These are phyloP conservation scores for Margarornis squamiger DNA, from an alignment of 2,797 vertebrate genomes.

Conservation along the genomic window DNA sequence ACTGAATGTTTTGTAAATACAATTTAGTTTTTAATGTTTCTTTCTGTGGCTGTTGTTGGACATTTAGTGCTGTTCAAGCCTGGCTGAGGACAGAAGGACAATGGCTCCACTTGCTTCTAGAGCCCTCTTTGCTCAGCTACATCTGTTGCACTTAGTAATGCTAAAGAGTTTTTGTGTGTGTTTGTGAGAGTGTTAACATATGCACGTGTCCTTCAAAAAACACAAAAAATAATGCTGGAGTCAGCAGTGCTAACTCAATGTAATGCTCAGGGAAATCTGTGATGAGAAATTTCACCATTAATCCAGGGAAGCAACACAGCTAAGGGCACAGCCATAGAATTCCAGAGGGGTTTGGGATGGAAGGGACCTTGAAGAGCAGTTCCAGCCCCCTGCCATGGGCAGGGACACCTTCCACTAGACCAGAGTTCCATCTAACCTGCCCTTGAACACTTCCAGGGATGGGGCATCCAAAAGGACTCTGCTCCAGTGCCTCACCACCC, in stretches of 20 bases:
- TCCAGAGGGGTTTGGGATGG: not conserved
- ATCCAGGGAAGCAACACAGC: not conserved
- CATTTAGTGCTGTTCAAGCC: not conserved
- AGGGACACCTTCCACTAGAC: not conserved
- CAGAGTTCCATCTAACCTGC: not conserved
- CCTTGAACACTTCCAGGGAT: not conserved
- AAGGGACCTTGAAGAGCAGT: not conserved
- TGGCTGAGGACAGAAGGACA: not conserved
- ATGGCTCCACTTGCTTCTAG: not conserved
- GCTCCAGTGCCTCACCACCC: not conserved
- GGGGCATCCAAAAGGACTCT: not conserved
- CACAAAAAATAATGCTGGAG: not conserved
- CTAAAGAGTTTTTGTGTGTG: not conserved
- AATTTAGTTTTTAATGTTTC: not conserved
- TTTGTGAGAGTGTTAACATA: not conserved
- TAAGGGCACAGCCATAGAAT: not conserved
- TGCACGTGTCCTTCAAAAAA: not conserved
- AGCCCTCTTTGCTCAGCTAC: not conserved
- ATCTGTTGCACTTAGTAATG: not conserved
- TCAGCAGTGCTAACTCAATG: not conserved
- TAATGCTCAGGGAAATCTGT: not conserved
- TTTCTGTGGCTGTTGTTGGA: not conserved
- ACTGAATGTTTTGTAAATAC: constrained; percentile 3
- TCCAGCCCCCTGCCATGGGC: not conserved
- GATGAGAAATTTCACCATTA: not conserved